Evolutionary conservation across 2,888 invertebrate genomes (phyloP).

Genomic region (Agrilus cyanescens): DNA sequence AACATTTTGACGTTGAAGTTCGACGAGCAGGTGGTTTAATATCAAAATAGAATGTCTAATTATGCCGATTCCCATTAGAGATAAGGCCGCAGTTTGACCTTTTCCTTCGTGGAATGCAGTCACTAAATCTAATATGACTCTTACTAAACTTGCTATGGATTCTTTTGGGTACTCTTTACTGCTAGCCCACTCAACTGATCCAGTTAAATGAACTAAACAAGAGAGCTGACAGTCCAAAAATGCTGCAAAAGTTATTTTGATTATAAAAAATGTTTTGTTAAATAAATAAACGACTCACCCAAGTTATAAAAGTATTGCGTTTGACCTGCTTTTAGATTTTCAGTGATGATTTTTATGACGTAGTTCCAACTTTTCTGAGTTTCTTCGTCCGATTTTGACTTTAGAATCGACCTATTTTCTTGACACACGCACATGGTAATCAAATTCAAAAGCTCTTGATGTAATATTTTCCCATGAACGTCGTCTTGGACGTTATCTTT

Average conservation of each 20-base stretch:
- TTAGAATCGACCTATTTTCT: conserved; percentile 19
- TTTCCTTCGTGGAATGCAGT: conserved; percentile 40
- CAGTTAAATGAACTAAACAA: conserved; percentile 39
- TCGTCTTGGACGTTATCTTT: conserved; percentile 19
- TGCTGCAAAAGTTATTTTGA: conserved; percentile 28
- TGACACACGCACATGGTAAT: conserved; percentile 28
- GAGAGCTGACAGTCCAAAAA: conserved; percentile 40
- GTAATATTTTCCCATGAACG: conserved; percentile 24
- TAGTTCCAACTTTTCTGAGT: conserved; percentile 31
- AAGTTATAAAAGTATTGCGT: conserved; percentile 45
- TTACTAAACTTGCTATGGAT: conserved; percentile 32
- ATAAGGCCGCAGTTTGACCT: conserved; percentile 37
- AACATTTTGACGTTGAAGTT: conserved; percentile 36
- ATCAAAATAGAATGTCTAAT: conserved; percentile 41
- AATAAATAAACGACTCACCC: conserved; percentile 27
- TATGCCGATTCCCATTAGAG: conserved; percentile 45
- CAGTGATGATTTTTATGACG: conserved; percentile 37
- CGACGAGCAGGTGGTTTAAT: conserved; percentile 40
- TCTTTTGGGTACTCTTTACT: conserved; percentile 23
- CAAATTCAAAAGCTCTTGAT: conserved; percentile 29
- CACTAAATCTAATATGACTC: conserved; percentile 38
- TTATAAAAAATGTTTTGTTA: neutral
- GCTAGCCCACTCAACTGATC: conserved; percentile 36
- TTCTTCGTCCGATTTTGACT: no score
- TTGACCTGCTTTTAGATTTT: conserved; percentile 39